Conservation (phyloP, 2,888 invertebrate species). For the Cyclophora punctaria region DNA sequence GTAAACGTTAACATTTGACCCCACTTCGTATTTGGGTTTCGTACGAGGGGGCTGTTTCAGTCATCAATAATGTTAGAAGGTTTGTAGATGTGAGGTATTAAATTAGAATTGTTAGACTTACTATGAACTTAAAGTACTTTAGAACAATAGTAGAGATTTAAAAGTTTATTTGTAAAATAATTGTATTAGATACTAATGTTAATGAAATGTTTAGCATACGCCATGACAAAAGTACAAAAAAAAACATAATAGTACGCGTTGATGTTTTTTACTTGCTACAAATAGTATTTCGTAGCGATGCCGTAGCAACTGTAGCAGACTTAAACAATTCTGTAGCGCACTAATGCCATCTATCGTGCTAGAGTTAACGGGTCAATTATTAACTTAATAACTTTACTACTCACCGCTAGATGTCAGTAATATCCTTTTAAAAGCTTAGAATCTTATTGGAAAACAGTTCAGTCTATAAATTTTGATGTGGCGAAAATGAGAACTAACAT, state of each 20-base stretch:
- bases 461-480: no score
- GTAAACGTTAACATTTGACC: constrained; percentile 66
- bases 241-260: constrained; percentile 8
- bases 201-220: no score
- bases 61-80: constrained; percentile 71
- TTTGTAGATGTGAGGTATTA: constrained; percentile 49
- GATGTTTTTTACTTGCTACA: constrained; percentile 13
- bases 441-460: constrained; percentile 7
- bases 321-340: no score
- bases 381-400: constrained; percentile 3
- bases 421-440: background rate
- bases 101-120: background rate
- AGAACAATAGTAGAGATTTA: no score
- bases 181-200: no score
- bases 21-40: constrained; percentile 66
- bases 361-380: no score
- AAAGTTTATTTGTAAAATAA: no score
- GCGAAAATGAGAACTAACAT: no score
- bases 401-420: constrained; percentile 38
- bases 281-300: background rate
- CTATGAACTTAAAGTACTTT: no score
- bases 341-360: no score
- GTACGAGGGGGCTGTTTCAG: constrained; percentile 50
- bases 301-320: background rate
- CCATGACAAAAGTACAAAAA: background rate